phyloP scores from a whole-genome alignment of 1,140 invertebrate species.

The Aphelenchoides fujianensis region DNA sequence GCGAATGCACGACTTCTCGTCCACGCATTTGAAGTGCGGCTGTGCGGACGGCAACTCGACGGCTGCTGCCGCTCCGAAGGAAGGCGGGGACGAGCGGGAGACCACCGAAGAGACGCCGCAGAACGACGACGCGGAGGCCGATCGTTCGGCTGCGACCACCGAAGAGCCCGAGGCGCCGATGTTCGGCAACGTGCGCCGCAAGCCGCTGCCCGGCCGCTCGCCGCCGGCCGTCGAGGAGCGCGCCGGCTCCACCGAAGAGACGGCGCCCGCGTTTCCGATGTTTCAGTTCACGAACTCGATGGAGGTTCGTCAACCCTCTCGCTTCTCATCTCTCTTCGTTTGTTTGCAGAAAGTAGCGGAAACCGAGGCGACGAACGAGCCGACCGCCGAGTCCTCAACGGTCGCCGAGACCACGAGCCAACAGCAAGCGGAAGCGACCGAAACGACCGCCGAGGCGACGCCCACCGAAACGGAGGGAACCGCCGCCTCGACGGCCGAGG shows the following conservation, averaged over 20 bases:
- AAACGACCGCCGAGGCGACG: background rate
- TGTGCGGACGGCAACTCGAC: no score
- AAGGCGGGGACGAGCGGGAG: no score
- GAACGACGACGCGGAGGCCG: no score
- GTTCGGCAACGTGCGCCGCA: background rate
- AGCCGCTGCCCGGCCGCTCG: background rate
- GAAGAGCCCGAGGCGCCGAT: no score
- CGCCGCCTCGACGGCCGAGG: background rate
- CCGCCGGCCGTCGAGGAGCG: slow-evolving; percentile 7
- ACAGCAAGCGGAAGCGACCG: slow-evolving; percentile 6
- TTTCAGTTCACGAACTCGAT: slow-evolving; percentile 20
- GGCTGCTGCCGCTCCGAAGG: no score
- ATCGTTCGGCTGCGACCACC: no score
- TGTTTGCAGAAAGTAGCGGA: slow-evolving; percentile 2
- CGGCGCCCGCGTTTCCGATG: slow-evolving; percentile 19
- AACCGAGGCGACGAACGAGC: slow-evolving; percentile 5
- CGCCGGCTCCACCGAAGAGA: slow-evolving; percentile 16
- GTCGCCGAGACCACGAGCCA: slow-evolving; percentile 1
- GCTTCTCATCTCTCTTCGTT: background rate
- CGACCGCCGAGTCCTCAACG: background rate
- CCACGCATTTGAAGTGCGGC: slow-evolving; percentile 39
- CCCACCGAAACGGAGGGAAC: background rate
- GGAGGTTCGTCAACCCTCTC: background rate
- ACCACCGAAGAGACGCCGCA: no score
- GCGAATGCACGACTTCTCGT: slow-evolving; percentile 32